phyloP scores from a whole-genome alignment of 1,140 invertebrate genomes.

The Mercenaria mercenaria region DNA sequence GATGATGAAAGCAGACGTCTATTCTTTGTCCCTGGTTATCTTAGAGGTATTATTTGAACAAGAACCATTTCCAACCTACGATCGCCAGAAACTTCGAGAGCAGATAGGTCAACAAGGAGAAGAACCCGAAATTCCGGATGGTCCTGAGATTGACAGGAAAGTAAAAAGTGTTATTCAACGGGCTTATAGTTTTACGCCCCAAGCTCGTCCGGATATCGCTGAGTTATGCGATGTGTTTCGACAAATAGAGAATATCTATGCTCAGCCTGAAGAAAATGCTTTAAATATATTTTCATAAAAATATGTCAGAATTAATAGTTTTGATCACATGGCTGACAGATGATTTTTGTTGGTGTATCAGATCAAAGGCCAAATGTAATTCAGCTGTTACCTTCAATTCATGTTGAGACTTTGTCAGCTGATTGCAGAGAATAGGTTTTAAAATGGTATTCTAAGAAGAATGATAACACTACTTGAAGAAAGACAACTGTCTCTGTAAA shows the following conservation, averaged over 20 bases:
- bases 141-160: neutral
- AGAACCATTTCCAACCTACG: conserved; percentile 64
- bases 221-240: neutral
- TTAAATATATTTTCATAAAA: too few relatives aligned
- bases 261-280: neutral
- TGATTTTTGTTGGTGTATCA: too few relatives aligned
- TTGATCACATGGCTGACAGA: too few relatives aligned
- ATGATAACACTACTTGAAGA: too few relatives aligned
- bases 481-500: too few relatives aligned
- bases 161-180: neutral
- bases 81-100: conserved; percentile 29
- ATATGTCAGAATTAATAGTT: too few relatives aligned
- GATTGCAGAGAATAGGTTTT: too few relatives aligned
- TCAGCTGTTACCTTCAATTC: too few relatives aligned
- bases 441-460: too few relatives aligned
- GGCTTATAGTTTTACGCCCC: neutral
- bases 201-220: neutral
- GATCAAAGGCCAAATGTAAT: too few relatives aligned
- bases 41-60: conserved; percentile 64
- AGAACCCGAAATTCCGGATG: conserved; percentile 51
- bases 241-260: neutral
- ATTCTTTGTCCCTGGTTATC: conserved; percentile 60
- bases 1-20: conserved; percentile 67
- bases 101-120: conserved; percentile 56
- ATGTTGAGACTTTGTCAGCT: too few relatives aligned